Conservation (phyloP, 2,113 vertebrate species). For the Phalacrocorax carbo region DNA sequence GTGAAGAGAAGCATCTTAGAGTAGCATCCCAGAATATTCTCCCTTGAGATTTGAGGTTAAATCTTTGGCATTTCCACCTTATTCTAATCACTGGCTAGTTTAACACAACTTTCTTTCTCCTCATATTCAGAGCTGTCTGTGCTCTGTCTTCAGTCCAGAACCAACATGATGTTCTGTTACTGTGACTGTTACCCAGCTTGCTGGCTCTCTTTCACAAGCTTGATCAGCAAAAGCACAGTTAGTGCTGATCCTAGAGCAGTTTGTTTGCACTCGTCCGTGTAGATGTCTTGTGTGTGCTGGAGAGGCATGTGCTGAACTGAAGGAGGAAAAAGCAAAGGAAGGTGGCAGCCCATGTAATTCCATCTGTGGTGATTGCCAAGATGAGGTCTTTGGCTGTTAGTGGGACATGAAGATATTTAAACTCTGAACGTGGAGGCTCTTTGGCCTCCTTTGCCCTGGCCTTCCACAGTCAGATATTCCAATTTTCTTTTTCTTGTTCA, state of each 20-base stretch:
- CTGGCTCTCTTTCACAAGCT: background rate
- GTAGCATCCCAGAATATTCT: background rate
- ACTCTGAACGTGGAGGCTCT: background rate
- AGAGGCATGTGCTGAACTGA: background rate
- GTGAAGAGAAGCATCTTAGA: background rate
- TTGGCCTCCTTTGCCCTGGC: background rate
- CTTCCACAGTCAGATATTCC: too few species aligned
- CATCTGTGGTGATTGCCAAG: background rate
- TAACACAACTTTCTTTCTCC: background rate
- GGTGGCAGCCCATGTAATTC: background rate
- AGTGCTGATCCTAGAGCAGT: background rate
- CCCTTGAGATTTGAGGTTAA: background rate
- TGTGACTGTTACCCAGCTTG: background rate
- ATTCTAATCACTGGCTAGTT: background rate
- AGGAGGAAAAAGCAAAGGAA: background rate
- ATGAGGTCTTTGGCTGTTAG: background rate
- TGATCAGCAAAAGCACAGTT: background rate
- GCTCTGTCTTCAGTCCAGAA: background rate
- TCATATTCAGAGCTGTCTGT: background rate
- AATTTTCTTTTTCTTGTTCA: background rate
- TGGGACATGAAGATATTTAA: background rate
- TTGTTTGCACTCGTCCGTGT: fast-evolving
- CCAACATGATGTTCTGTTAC: background rate
- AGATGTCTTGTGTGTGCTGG: background rate
- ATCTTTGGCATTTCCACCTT: background rate